Base-by-base conservation (phyloP, 2,113 vertebrate genomes). In the Coturnix japonica region DNA sequence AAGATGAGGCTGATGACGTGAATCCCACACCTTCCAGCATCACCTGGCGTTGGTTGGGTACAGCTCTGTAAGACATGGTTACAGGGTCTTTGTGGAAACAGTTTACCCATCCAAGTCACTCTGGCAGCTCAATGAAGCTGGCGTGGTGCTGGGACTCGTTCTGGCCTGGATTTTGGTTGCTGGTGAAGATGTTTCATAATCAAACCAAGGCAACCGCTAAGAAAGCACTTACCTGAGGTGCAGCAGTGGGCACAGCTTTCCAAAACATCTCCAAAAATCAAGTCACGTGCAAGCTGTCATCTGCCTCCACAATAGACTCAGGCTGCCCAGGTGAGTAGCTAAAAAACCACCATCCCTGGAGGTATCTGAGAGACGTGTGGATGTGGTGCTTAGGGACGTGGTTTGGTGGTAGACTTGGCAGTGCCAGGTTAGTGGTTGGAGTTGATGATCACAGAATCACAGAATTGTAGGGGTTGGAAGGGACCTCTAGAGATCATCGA, bases 111-210 rank as follows among this genome's bases (percentile, higher is more conserved):
- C n/a, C 35, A 5, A 1, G 17, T n/a, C 39, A 2, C 33, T 87
- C 12, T 25, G 19, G 7, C 4, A 25, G 35, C 44, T 78, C n/a
- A 12, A 28, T 80, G 64, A 21, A 84, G 70, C n/a, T 25, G 59
- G 35, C 25, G 13, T 0, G 1, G 3, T 5, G 2, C 0, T 25
- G 60, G 11, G 31, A 44, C 1, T 4, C 30, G 21, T 47, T 81
- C 46, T 35, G 56, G 8, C 53, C 41, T 59, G 37, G 1, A n/a
- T 81, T 93, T 71, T 4, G 3, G 5, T 28, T 69, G 72, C 72
- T 72, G 53, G 7, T 44, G 13, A 51, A 69, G 80, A 10, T 35
- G 19, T 72, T 67, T 57, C 44, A 5, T 22, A 15, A 21, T 59
- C 21, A 39, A 11, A 57, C 30, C 11, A 5, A 31, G 86, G 31